These are phyloP conservation scores for Nipponia nippon DNA, from an alignment of 2,113 vertebrate genomes.

Conservation along the genomic window DNA sequence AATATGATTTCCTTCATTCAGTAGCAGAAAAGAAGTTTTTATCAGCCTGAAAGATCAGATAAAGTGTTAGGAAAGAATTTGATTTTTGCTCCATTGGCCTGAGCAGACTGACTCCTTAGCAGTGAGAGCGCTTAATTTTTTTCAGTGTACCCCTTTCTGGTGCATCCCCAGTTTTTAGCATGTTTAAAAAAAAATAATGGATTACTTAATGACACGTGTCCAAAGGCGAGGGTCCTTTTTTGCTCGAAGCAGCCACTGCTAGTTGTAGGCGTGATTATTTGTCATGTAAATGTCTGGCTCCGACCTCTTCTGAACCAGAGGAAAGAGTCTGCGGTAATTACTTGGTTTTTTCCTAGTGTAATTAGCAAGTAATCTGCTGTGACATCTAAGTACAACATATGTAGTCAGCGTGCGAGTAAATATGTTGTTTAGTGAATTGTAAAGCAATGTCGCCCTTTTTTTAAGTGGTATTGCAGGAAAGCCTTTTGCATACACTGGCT, in stretches of 20 bases:
- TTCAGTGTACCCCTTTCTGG: not conserved
- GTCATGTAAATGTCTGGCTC: slow-evolving; percentile 18
- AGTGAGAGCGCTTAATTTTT: accelerated
- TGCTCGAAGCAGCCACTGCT: not conserved
- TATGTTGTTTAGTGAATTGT: slow-evolving; percentile 8
- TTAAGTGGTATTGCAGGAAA: not conserved
- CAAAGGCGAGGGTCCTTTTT: not conserved
- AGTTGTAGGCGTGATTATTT: not conserved
- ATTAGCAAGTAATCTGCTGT: slow-evolving; percentile 60
- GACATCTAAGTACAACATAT: slow-evolving; percentile 32
- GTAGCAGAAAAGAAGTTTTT: slow-evolving; percentile 19
- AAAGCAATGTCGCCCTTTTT: not conserved
- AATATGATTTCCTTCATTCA: slow-evolving; percentile 11
- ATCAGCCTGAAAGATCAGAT: slow-evolving; percentile 3
- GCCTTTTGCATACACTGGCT: not conserved
- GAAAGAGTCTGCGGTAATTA: slow-evolving; percentile 29
- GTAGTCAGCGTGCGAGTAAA: not conserved
- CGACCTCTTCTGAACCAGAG: not conserved
- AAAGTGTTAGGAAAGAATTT: not conserved
- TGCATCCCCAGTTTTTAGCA: not conserved
- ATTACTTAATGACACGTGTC: not conserved
- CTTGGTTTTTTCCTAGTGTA: slow-evolving; percentile 42
- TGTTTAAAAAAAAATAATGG: not conserved
- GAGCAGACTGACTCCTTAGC: not conserved
- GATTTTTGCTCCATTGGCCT: not conserved